Conservation (phyloP, 2,113 vertebrate species). For the Siniperca knerii region DNA sequence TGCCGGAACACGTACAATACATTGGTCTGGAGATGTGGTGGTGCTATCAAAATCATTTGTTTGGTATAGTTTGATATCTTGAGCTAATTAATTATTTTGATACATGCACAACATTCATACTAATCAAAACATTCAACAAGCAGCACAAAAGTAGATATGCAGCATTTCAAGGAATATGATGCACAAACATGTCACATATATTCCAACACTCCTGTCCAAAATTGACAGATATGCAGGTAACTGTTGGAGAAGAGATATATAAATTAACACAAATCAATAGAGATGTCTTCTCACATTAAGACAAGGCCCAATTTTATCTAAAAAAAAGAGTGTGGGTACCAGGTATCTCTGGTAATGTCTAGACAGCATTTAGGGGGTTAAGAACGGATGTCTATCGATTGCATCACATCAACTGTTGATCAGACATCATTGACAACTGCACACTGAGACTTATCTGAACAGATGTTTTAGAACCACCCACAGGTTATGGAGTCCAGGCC, state of each 20-base stretch:
- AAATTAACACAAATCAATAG: conserved; percentile 45
- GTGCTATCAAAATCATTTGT: neutral
- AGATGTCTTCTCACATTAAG: conserved; percentile 19
- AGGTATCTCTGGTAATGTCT: conserved; percentile 7
- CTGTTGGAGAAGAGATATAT: conserved; percentile 22
- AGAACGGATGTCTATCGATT: conserved; percentile 26
- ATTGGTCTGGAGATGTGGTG: neutral
- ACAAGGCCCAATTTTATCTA: conserved; percentile 4
- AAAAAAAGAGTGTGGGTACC: conserved; percentile 1
- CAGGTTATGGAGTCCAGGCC: conserved; percentile 6
- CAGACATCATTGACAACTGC: conserved; percentile 44
- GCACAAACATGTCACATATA: neutral
- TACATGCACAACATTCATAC: neutral
- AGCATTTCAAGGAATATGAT: neutral
- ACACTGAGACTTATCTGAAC: conserved; percentile 29
- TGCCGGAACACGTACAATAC: neutral
- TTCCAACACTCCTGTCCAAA: conserved; percentile 1
- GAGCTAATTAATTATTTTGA: neutral
- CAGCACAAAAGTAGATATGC: no score
- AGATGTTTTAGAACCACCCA: conserved; percentile 47
- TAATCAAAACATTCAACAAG: neutral
- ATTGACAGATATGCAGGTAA: conserved; percentile 8
- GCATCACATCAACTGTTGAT: conserved; percentile 41
- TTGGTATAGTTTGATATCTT: neutral
- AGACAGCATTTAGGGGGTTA: conserved; percentile 19